Conservation (phyloP, 2,113 vertebrate genomes). For the Gallinago media region DNA sequence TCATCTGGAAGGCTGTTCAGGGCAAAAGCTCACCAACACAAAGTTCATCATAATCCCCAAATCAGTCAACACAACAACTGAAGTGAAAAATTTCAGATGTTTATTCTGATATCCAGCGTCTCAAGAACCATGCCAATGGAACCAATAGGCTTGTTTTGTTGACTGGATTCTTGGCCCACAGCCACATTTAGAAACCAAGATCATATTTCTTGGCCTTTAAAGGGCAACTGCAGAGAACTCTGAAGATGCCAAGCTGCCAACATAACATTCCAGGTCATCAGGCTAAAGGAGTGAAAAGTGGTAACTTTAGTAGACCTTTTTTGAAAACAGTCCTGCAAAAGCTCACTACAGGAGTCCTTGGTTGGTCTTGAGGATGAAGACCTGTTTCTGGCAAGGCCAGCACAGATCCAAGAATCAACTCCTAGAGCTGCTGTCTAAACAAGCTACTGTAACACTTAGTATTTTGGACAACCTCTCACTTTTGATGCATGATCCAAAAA, state of each 20-base stretch:
- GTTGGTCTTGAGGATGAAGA: neutral
- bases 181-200: neutral
- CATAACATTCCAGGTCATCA: neutral
- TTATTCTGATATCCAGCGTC: neutral
- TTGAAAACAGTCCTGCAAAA: neutral
- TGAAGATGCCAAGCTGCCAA: neutral
- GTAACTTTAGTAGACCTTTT: neutral
- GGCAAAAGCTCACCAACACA: neutral
- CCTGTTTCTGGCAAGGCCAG: neutral
- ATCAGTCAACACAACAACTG: neutral
- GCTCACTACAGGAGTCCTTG: neutral
- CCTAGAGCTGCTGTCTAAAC: neutral
- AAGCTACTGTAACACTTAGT: accelerated
- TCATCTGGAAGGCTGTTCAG: neutral
- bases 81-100: neutral
- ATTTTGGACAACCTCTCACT: neutral
- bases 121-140: neutral
- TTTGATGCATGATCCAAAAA: neutral
- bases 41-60: neutral
- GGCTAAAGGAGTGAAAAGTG: neutral
- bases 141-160: neutral
- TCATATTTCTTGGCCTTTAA: neutral
- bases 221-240: neutral
- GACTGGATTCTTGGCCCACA: neutral
- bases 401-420: neutral